phyloP scores from a whole-genome alignment of 1,140 invertebrate genomes.

The Drosophila seguyi region DNA sequence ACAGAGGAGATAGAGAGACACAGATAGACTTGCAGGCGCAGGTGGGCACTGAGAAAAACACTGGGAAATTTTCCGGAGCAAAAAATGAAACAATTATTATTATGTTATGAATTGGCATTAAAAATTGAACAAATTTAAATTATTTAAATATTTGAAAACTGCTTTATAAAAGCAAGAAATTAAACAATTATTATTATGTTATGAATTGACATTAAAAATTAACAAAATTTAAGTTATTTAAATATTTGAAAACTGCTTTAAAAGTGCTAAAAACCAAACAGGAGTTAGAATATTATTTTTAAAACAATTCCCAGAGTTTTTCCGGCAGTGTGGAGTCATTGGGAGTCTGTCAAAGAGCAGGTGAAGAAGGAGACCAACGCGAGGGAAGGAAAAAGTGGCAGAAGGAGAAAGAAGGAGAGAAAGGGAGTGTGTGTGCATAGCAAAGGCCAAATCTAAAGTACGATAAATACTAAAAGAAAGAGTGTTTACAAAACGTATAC shows the following conservation, averaged over 20 bases:
- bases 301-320: not conserved
- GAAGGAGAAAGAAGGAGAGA: not conserved
- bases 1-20: slow-evolving; percentile 13
- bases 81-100: too few relatives aligned
- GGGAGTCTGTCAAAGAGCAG: slow-evolving; percentile 40
- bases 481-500: slow-evolving; percentile 50
- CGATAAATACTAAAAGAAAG: slow-evolving; percentile 59
- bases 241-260: too few relatives aligned
- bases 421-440: slow-evolving; percentile 35
- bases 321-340: slow-evolving; percentile 3
- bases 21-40: slow-evolving; percentile 11
- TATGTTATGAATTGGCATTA: not conserved
- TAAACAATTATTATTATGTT: too few relatives aligned
- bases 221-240: too few relatives aligned
- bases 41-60: not conserved
- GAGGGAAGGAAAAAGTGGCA: not conserved
- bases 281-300: too few relatives aligned
- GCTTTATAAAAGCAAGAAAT: too few relatives aligned
- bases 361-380: slow-evolving; percentile 7
- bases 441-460: slow-evolving; percentile 77
- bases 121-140: not conserved
- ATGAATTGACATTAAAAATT: too few relatives aligned
- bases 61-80: too few relatives aligned
- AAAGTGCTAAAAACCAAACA: too few relatives aligned
- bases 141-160: not conserved